Percentiles rank a stretch among this genome's conserved stretches.
phyloP scores from a whole-genome alignment of 2,888 invertebrate species.

The Choreutis nemorana region DNA sequence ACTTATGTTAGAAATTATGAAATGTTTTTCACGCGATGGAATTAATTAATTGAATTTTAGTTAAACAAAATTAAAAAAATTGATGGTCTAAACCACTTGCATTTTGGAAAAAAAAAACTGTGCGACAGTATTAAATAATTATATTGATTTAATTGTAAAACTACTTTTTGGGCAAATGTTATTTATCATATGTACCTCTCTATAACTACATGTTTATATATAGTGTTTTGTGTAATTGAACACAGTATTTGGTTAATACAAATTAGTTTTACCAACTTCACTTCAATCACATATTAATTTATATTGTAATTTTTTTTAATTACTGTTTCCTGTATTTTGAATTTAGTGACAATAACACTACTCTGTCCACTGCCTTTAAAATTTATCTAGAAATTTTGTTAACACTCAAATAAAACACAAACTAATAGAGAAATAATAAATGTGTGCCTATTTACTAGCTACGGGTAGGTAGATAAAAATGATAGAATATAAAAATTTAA shows the following conservation, averaged over 20 bases:
- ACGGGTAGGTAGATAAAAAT: conserved; percentile 42
- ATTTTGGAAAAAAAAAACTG: too few relatives aligned
- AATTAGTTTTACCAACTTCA: conserved; percentile 5
- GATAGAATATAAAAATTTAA: conserved; percentile 26
- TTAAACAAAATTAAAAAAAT: background rate
- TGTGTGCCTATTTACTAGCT: conserved; percentile 56
- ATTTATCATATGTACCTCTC: conserved; percentile 1
- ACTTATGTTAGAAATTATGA: too few relatives aligned
- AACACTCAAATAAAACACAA: conserved; percentile 3
- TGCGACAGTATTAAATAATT: too few relatives aligned
- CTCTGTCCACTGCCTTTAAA: conserved; percentile 16
- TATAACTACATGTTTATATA: conserved; percentile 2
- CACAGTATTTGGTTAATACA: conserved; percentile 4
- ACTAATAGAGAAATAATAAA: conserved; percentile 30
- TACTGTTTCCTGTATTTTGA: too few relatives aligned
- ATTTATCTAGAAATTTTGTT: background rate
- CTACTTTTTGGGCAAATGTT: too few relatives aligned
- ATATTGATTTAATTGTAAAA: too few relatives aligned
- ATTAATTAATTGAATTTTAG: conserved; percentile 5
- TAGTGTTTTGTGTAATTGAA: conserved; percentile 1
- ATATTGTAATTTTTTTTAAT: too few relatives aligned
- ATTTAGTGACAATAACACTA: conserved; percentile 14
- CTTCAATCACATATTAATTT: conserved; percentile 9
- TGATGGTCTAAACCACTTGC: too few relatives aligned
- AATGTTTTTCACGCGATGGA: background rate